Base-by-base conservation (phyloP, 2,113 vertebrate genomes). In the Phainopepla nitens region DNA sequence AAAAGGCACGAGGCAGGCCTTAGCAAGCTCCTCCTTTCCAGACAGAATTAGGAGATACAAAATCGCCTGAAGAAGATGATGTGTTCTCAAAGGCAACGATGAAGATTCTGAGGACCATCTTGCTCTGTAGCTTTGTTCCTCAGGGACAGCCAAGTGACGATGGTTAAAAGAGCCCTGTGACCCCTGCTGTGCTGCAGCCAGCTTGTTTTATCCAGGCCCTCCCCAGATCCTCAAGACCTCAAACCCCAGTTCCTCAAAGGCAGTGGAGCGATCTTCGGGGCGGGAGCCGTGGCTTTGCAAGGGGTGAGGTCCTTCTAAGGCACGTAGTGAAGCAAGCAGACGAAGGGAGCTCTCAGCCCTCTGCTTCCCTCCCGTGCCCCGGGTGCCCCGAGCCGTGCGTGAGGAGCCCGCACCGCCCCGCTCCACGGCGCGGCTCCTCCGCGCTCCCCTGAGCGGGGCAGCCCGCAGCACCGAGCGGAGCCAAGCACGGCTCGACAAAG, bases 281-380 rank as follows among this genome's bases (percentile, higher is more conserved):
- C 10, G 5, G 77, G 15, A 56, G 53, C 29, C 36, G 3, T 0
- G 51, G n/a, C 33, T 66, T 39, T 86, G 50, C 19, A 24, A 31
- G 0, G 2, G 21, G 1, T 35, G 58, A 68, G 45, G 51, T 27
- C 78, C 27, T 57, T 54, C 22, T 24, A 18, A 24, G 39, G 75
- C 28, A 31, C 0, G 1, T 1, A 5, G 4, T 5, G 49, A 58
- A 53, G 49, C 69, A 29, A 61, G 60, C 47, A 2, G 7, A 8
- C 50, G 6, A 1, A 6, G 6, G 6, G 2, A 28, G 31, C n/a
- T 70, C 13, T 36, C n/a, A 20, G 50, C 50, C 3, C 15, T 49
- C 36, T 44, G 50, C 54, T 39, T 64, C 45, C 50, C 58, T 93
- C 44, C 33, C 2, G n/a, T 10, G 56, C 60, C 39, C 8, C 14